Base-by-base conservation (phyloP, 2,888 invertebrate genomes). In the Orgyia antiqua region DNA sequence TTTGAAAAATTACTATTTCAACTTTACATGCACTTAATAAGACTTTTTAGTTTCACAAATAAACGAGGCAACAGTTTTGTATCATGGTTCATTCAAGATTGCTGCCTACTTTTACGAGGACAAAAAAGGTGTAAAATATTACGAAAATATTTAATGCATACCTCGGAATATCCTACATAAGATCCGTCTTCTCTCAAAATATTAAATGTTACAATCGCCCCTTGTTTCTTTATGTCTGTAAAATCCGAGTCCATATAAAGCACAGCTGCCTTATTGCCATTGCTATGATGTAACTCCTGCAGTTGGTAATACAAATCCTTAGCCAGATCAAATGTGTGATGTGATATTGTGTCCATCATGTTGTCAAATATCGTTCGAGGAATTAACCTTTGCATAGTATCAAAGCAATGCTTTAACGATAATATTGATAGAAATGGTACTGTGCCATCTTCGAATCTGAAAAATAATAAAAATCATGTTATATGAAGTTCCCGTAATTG, bases 381-480 rank as follows among this genome's bases (percentile, higher is more conserved):
- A 56, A 92, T 87, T 9, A 94, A 65, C 39, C 87, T 84, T 32
- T 91, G 78, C 32, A 97, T 62, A 3, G 91, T 88, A 33, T 94
- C 91, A 66, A 98, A 94, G 29, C 97, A 97, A 75, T 95, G 92
- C 43, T 91, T 89, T 3, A 99, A 67, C 1, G 94, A 89, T 27
- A 94, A 76, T 40, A 99, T 95, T 11, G 94, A 93, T 24, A 98
- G 80, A 73, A 94, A 99, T 9, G 97, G 88, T 9, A 95, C 55
- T 0, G 98, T 97, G 2, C 99, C 99, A 86, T 98, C 98, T 88
- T 99, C 98, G 79, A 97, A 96, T 49, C 95, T 95, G 72, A 10
- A 74, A 82, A 24, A 10, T 3, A 24, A 24, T n/a, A 24, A 24
- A 13, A 13, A 1, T 42, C 4, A 26, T n/a, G 9, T 24, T 4